Conservation (phyloP, 2,113 vertebrate species). For the Mystacornis crossleyi region DNA sequence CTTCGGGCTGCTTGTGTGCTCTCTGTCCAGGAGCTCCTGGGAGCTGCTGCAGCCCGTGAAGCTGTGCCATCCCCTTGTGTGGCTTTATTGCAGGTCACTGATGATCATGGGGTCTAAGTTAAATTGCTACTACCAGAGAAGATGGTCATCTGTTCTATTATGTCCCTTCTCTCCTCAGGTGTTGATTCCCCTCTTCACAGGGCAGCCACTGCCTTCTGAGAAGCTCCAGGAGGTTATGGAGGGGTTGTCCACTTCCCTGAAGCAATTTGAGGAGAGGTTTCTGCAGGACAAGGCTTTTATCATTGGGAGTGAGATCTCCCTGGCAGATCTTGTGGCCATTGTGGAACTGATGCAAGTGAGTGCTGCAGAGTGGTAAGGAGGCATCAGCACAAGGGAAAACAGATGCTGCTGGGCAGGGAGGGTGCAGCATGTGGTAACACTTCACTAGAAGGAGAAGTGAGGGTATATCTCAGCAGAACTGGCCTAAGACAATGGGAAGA, state of each 20-base stretch:
- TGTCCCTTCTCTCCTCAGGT: slow-evolving; percentile 60
- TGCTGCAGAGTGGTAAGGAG: background rate
- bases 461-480: background rate
- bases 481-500: background rate
- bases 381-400: background rate
- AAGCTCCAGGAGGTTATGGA: slow-evolving; percentile 79
- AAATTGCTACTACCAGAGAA: background rate
- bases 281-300: slow-evolving; percentile 86
- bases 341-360: slow-evolving; percentile 91
- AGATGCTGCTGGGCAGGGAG: background rate
- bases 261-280: slow-evolving; percentile 84
- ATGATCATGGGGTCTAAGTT: background rate
- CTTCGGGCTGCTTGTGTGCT: background rate
- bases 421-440: background rate
- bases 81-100: background rate
- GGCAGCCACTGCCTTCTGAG: slow-evolving; percentile 74
- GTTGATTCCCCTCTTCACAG: slow-evolving; percentile 79
- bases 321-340: slow-evolving; percentile 90
- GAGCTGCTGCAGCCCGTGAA: background rate
- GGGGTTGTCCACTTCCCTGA: slow-evolving; percentile 75
- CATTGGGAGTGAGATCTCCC: slow-evolving; percentile 78
- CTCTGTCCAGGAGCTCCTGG: background rate
- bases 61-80: background rate
- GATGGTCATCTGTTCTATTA: background rate
- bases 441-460: background rate